Evolutionary conservation across 1,140 invertebrate genomes (phyloP), one percentile per base, ranked within the genome.

Genomic region (Sesamia nonagrioides): DNA sequence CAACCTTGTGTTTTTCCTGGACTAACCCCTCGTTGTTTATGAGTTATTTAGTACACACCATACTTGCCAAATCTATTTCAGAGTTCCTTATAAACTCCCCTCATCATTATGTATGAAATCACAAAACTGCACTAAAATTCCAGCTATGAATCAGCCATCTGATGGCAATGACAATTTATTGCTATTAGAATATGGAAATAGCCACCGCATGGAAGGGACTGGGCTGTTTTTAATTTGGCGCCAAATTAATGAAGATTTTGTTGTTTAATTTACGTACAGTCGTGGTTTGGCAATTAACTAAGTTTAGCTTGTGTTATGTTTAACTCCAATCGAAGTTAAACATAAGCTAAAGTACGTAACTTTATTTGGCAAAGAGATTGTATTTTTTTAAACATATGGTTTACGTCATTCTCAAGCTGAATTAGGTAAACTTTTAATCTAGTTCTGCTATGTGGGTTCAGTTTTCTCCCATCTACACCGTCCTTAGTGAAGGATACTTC

Each of bases 161-260:
- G 79, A 88, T 75, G 79, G 82, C 82, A 75, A 80, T 80, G 66
- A 77, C 88, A 86, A 93, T 90, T 92, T 91, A 92, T 92, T 82
- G 86, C 87, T 85, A 86, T 89, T 92, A 92, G 86, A 91, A 91
- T 92, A 92, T 92, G 89, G 87, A 88, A 92, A 91, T 91, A 75
- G 84, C 84, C 85, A 83, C 87, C 85, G 85, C 89, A 88, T 89
- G 18, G 87, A 86, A 89, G 82, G 83, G 86, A 81, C 85, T 88
- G 85, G 84, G 87, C 78, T 90, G 88, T 91, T 93, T 92, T 92
- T 91, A 93, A 92, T 93, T 89, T 88, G 81, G 85, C 83, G 68
- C 84, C 80, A 89, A 92, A 91, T 92, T 91, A 93, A 91, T 91
- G 89, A 90, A 91, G 85, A 92, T 89, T 90, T 86, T 84, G 77